phyloP scores from a whole-genome alignment of 2,888 invertebrate genomes.

The Tipula helvola region DNA sequence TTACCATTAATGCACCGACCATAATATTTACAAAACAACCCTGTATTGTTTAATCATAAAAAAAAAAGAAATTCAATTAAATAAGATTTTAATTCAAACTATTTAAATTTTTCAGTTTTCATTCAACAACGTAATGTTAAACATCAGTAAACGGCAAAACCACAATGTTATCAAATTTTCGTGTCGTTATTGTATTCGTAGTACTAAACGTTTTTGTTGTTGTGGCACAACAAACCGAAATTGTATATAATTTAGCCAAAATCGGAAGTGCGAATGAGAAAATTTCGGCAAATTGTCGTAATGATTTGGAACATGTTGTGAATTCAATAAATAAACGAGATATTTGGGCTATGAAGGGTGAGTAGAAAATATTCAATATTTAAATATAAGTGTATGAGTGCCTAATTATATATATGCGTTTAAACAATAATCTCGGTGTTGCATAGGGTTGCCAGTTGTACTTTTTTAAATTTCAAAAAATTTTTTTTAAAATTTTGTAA shows the following conservation, averaged over 20 bases:
- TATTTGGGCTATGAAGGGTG: background rate
- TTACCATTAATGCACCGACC: background rate
- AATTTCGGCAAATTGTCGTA: background rate
- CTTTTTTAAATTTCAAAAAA: too few species aligned
- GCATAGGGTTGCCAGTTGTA: too few species aligned
- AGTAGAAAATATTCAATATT: background rate
- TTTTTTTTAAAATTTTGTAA: too few species aligned
- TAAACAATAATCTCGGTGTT: too few species aligned
- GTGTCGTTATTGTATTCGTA: background rate
- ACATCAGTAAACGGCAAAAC: background rate
- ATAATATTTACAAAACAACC: background rate
- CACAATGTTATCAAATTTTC: background rate
- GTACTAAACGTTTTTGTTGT: background rate
- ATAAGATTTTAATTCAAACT: background rate
- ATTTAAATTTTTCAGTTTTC: background rate
- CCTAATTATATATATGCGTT: too few species aligned
- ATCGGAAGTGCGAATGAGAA: background rate
- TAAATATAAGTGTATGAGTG: too few species aligned
- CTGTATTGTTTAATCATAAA: background rate
- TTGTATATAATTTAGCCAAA: background rate
- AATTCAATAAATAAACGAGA: background rate
- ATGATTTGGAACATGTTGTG: background rate
- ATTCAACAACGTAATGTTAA: background rate
- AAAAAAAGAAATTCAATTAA: background rate
- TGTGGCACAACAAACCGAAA: background rate